Conservation (phyloP, 2,113 vertebrate genomes). For the Tetrao urogallus region DNA sequence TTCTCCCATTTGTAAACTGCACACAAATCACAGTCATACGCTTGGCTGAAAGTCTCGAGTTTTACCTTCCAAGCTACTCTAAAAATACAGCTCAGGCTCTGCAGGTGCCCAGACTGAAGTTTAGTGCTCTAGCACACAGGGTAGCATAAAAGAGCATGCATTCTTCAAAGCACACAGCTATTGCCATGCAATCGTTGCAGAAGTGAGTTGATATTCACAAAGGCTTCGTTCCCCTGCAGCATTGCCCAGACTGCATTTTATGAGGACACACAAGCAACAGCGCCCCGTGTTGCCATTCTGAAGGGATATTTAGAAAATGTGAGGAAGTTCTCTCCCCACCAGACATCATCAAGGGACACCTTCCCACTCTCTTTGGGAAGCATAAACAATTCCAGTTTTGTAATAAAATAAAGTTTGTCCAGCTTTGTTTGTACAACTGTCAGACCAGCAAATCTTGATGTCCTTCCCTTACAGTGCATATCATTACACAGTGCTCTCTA, state of each 20-base stretch:
- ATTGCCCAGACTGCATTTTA: background rate
- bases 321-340: background rate
- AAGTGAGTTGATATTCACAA: background rate
- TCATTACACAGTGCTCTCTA: background rate
- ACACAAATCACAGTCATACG: background rate
- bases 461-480: background rate
- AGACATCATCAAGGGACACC: background rate
- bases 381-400: background rate
- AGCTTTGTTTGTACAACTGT: background rate
- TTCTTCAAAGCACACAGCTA: background rate
- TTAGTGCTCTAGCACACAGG: background rate
- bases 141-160: background rate
- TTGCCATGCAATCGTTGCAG: fast-evolving
- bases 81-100: background rate
- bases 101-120: background rate
- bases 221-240: background rate
- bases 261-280: background rate
- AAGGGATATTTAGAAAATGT: background rate
- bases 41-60: background rate
- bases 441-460: background rate
- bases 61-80: background rate
- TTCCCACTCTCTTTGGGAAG: background rate
- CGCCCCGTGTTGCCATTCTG: background rate
- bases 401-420: background rate
- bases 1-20: slow-evolving; percentile 1